These are phyloP conservation scores for Zaprionus lineosus DNA, from an alignment of 2,888 invertebrate species.

Conservation along the genomic window DNA sequence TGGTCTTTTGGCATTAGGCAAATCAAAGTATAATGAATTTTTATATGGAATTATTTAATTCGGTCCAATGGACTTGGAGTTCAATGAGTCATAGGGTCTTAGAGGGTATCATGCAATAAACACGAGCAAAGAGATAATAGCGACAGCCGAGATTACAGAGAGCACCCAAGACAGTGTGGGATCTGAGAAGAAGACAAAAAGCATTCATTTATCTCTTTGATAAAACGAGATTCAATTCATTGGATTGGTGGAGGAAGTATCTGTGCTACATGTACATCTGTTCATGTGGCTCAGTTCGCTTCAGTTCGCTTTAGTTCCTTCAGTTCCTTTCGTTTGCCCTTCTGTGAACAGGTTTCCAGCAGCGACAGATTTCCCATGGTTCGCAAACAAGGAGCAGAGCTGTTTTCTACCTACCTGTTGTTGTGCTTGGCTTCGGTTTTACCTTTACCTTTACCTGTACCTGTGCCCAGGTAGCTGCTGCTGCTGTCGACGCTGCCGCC, in stretches of 20 bases:
- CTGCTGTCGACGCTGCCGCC: constrained; percentile 33
- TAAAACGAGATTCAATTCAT: constrained; percentile 74
- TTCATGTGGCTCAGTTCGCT: constrained; percentile 25
- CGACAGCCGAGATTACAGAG: constrained; percentile 45
- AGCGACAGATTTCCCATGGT: constrained; percentile 73
- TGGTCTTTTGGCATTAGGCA: too few species aligned
- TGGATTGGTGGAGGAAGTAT: constrained; percentile 45
- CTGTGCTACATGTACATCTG: constrained; percentile 61
- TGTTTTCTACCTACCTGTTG: constrained; percentile 57
- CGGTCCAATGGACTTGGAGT: background rate
- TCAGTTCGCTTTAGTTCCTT: constrained; percentile 15
- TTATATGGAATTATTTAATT: background rate
- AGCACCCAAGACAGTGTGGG: constrained; percentile 44
- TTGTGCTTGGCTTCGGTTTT: constrained; percentile 45
- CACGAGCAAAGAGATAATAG: constrained; percentile 14
- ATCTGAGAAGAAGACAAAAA: constrained; percentile 5
- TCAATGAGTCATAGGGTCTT: background rate
- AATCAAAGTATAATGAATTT: background rate
- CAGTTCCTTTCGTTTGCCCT: constrained; percentile 27
- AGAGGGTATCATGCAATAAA: constrained; percentile 30
- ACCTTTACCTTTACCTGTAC: constrained; percentile 39
- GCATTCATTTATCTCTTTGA: constrained; percentile 31
- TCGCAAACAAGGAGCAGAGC: constrained; percentile 57
- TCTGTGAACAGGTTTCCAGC: constrained; percentile 73
- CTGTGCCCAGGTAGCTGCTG: constrained; percentile 18